These are phyloP conservation scores for Cossypha dichroa DNA, from an alignment of 2,797 vertebrate genomes.

Conservation along the genomic window DNA sequence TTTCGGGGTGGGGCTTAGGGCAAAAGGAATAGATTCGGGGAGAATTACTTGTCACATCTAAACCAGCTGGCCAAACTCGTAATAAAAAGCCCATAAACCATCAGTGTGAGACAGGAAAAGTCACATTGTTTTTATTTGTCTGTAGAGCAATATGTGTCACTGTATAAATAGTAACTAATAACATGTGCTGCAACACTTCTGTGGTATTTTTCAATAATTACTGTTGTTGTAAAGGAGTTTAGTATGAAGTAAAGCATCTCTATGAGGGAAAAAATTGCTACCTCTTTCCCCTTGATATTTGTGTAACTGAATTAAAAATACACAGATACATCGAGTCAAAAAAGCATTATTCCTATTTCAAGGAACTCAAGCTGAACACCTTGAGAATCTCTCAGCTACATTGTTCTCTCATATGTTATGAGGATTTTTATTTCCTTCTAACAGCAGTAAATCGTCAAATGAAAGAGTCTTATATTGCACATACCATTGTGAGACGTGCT, in stretches of 20 bases:
- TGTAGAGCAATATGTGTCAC: slow-evolving; percentile 46
- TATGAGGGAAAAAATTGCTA: slow-evolving; percentile 18
- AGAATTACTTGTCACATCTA: not conserved
- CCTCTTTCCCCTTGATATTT: slow-evolving; percentile 40
- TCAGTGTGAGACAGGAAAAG: not conserved
- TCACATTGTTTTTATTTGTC: slow-evolving; percentile 58
- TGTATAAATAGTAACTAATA: slow-evolving; percentile 58
- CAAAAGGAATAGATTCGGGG: not conserved
- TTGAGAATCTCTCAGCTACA: not conserved
- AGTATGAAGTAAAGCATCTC: slow-evolving; percentile 55
- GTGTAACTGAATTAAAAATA: slow-evolving; percentile 44
- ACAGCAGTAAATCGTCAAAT: slow-evolving; percentile 6
- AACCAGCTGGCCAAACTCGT: not conserved
- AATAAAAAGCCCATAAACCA: not conserved
- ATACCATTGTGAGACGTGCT: not conserved
- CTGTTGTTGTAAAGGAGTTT: slow-evolving; percentile 51
- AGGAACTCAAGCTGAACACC: slow-evolving; percentile 34
- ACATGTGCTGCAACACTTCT: slow-evolving; percentile 25
- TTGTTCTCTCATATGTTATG: not conserved
- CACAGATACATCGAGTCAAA: not conserved
- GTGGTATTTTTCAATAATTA: slow-evolving; percentile 67
- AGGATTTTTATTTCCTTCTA: slow-evolving; percentile 42
- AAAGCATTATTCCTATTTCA: slow-evolving; percentile 1
- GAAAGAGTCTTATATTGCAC: slow-evolving; percentile 9
- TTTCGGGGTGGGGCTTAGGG: accelerated